Base-by-base conservation (phyloP, 2,888 invertebrate genomes). In the Drosophila nr. medialis region DNA sequence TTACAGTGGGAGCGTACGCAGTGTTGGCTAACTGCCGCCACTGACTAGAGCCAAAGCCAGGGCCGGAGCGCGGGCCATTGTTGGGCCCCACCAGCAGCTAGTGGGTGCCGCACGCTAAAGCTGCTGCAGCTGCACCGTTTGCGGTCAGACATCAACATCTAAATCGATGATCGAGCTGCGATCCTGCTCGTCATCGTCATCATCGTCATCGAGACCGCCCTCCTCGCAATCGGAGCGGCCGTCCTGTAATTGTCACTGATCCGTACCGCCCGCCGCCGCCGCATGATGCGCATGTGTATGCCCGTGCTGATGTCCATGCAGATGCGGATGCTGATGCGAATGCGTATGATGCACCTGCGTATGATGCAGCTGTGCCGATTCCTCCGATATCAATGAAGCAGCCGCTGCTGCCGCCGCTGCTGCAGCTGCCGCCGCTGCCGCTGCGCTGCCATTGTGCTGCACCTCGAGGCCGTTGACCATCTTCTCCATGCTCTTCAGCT, bases 401-500 rank as follows among this genome's bases (percentile, higher is more conserved):
- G 87, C 73, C 34, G 82, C 89, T 10, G 82, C 87, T 4, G 82
- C 85, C 2, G 83, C 87, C n/a, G 87, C 81, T 6, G 80, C 86
- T 21, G 77, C 80, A 56, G 87, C 74, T 27, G 87, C 64, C 24
- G 83, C 79, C 10, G 79, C 79, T 21, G 78, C 80, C 3, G 84
- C 83, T 24, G 84, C 88, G 51, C 89, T 85, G 61, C 93, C 93
- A 63, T 93, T 95, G 81, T 96, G 95, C 93, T 97, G 97, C 81
- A 97, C 97, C 93, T 98, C 98, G 77, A 98, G 94, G 21, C 98
- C 98, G 93, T 98, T 98, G 83, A 99, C 98, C 98, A 98, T 98
- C 93, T 98, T 97, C 94, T 99, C 98, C 94, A 99, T 99, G 93
- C 96, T 98, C 94, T 98, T 98, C 83, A 99, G 95, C 93, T 98